phyloP scores from a whole-genome alignment of 2,113 vertebrate genomes.

The Zosterops borbonicus region DNA sequence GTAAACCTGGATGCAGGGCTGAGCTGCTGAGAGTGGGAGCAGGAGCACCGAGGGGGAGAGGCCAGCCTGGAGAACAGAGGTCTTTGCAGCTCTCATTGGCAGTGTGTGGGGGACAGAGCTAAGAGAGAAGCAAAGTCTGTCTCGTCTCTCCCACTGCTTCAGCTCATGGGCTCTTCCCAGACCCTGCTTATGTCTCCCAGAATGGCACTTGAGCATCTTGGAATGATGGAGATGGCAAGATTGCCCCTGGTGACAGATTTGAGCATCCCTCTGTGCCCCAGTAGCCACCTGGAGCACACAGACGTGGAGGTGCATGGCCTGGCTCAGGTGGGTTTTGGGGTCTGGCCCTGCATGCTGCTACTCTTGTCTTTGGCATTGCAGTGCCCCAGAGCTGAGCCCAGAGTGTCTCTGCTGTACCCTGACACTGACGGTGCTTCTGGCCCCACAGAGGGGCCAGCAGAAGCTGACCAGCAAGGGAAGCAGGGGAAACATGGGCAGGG shows the following conservation, averaged over 20 bases:
- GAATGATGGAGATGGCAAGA: accelerated
- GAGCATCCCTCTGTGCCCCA: accelerated
- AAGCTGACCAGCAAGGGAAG: background rate
- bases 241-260: background rate
- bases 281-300: background rate
- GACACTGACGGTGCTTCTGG: background rate
- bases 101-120: background rate
- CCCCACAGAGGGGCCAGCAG: background rate
- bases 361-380: background rate
- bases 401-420: background rate
- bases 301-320: accelerated
- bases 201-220: background rate
- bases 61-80: background rate
- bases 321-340: background rate
- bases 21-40: constrained; percentile 47
- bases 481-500: background rate
- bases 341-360: background rate
- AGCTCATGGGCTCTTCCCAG: background rate
- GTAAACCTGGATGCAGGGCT: constrained; percentile 58
- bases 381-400: accelerated
- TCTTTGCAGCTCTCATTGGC: constrained; percentile 10
- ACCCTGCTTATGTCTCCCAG: background rate
- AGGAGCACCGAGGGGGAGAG: background rate
- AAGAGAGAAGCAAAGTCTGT: background rate
- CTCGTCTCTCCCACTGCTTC: background rate